Base-by-base conservation (phyloP, 2,797 vertebrate species). In the Vipera ursinii region DNA sequence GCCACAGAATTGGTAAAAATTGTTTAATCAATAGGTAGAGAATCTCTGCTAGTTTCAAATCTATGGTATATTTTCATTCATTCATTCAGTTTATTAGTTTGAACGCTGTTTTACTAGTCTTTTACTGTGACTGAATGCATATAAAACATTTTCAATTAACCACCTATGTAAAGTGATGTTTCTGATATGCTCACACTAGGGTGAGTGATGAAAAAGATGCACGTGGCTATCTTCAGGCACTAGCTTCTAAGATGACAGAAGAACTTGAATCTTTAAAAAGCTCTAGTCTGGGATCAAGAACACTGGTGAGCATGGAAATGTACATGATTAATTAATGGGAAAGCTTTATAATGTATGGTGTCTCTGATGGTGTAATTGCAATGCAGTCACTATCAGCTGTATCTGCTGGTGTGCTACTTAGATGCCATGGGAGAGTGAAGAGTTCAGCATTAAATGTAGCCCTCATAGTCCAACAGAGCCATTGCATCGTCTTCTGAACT, bases 191-290 rank as follows among this genome's bases (percentile, higher is more conserved):
- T 94, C 57, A 26, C 87, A 51, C 92, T 92, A 99, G 99, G 99
- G 99, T 99, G 90, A 99, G 99, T 2, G 99, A 99, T 28, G 99
- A 99, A 97, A 99, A 99, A 93, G 99, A 99, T 0, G 99, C 99
- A 8, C 98, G 99, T 59, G 99, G 99, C 17, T 99, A 99, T 94
- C 98, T 99, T 56, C 99, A 99, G 93, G 99, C 99, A 60, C 96
- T 99, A 91, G 99, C 99, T 92, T 99, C 99, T 59, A 99, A 99
- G 98, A 99, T 99, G 99, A 99, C 99, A 0, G 99, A 99, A 96
- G 99, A 99, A 95, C 97, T 99, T 13, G 99, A 99, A 94, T 97
- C 98, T 0, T 94, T 99, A 88, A 97, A 99, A 85, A 99, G 97
- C 95, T 99, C 98, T 94, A 99, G 98, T 94, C 97, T 99, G 94